A percentile compares a stretch with the other conserved stretches of the same genome.
Evolutionary conservation across 92 coral and sea anemone species (phyloP).

Genomic region (Pocillopora meandrina): DNA sequence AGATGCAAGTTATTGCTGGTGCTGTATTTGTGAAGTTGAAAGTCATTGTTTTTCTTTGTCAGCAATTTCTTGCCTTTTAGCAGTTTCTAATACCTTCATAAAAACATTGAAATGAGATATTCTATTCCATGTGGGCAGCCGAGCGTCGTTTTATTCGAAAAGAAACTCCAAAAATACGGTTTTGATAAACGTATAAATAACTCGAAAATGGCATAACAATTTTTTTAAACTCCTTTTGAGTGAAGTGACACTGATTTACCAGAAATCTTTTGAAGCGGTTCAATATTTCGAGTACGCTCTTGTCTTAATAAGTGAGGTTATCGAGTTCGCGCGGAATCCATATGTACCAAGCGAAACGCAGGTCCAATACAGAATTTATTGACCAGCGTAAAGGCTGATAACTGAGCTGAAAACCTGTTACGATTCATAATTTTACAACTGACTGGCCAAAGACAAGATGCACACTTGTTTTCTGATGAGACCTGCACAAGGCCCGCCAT

Average conservation of each 20-base stretch:
- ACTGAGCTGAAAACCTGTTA: slow-evolving; percentile 8
- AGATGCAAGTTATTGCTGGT: neutral
- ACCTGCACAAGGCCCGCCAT: too few relatives aligned
- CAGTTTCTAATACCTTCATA: neutral
- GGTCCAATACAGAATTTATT: neutral
- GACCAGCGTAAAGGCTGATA: slow-evolving; percentile 1
- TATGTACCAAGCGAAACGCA: slow-evolving; percentile 8
- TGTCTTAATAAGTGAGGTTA: neutral
- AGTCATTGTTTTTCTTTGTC: neutral
- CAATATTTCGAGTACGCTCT: neutral
- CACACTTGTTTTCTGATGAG: too few relatives aligned
- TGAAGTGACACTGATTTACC: neutral
- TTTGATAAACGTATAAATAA: neutral
- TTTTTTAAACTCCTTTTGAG: neutral
- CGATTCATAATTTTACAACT: neutral
- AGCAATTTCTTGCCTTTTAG: neutral
- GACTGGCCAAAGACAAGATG: neutral
- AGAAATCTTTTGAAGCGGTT: neutral
- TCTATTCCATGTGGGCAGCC: slow-evolving; percentile 14
- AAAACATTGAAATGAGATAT: neutral
- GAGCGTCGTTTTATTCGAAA: neutral
- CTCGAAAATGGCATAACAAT: neutral
- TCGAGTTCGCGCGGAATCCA: slow-evolving; percentile 4
- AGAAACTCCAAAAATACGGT: neutral
- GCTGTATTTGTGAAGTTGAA: neutral